A percentile compares a stretch with the other conserved stretches of the same genome.
Evolutionary conservation across 2,888 invertebrate genomes (phyloP).

Genomic region (Muscina levida): DNA sequence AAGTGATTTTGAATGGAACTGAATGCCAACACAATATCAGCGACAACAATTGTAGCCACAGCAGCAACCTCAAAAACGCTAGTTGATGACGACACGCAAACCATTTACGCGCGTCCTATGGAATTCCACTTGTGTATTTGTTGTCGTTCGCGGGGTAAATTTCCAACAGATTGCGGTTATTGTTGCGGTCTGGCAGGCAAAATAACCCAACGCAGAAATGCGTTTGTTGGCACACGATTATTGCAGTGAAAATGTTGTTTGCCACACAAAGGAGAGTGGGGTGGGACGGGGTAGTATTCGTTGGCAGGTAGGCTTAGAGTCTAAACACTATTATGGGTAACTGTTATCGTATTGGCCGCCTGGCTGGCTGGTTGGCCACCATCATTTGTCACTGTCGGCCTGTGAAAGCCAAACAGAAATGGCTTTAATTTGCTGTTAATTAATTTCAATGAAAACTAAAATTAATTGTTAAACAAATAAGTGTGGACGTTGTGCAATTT

Average conservation of each 20-base stretch:
- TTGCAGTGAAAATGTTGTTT: too few species aligned
- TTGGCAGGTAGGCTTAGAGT: too few species aligned
- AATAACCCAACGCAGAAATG: not conserved
- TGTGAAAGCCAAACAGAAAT: not conserved
- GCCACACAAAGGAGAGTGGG: too few species aligned
- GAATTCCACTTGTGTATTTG: not conserved
- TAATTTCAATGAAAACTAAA: slow-evolving; percentile 28
- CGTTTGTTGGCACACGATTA: too few species aligned
- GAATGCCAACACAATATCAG: not conserved
- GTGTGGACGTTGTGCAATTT: not conserved
- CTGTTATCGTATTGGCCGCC: not conserved
- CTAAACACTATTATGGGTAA: not conserved
- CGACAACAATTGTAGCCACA: too few species aligned
- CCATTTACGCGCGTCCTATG: not conserved
- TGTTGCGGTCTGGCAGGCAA: not conserved
- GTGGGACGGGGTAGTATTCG: too few species aligned
- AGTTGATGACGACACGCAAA: not conserved
- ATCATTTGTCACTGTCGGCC: slow-evolving; percentile 25
- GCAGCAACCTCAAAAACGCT: too few species aligned
- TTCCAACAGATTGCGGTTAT: not conserved
- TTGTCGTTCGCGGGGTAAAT: not conserved
- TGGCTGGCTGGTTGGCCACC: slow-evolving; percentile 3
- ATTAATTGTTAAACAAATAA: slow-evolving; percentile 31
- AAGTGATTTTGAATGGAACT: not conserved
- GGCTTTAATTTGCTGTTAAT: slow-evolving; percentile 30